These are phyloP conservation scores for Mycteria americana DNA, from an alignment of 2,797 vertebrate species.

Conservation along the genomic window DNA sequence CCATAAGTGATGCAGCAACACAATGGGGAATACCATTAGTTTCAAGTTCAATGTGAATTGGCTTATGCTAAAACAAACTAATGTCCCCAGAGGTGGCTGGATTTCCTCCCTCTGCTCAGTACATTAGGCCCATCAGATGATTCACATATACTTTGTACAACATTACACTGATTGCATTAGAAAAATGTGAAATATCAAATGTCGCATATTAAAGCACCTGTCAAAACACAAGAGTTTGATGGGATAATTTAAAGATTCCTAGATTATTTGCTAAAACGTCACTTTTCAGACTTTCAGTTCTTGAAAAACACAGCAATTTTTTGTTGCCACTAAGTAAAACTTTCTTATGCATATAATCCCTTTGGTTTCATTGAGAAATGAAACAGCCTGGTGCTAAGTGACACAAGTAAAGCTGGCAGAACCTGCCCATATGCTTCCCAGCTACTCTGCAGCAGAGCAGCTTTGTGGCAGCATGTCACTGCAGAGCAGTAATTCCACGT, in stretches of 20 bases:
- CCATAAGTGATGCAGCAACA: background rate
- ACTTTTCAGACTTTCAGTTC: background rate
- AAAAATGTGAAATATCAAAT: background rate
- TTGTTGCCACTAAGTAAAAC: background rate
- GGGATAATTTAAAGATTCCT: background rate
- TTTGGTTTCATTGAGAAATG: background rate
- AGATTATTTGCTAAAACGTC: background rate
- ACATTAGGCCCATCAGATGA: background rate
- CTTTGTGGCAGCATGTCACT: background rate
- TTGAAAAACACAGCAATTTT: background rate
- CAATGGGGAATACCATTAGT: background rate
- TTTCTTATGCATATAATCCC: background rate
- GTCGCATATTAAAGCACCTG: background rate
- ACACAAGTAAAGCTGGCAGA: background rate
- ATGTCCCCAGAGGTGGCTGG: background rate
- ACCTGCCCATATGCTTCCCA: background rate
- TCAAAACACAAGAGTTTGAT: background rate
- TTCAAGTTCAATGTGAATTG: background rate
- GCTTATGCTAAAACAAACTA: background rate
- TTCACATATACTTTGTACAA: background rate
- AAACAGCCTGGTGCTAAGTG: background rate
- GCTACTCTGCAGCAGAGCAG: background rate
- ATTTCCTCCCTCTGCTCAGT: background rate
- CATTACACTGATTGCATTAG: background rate
- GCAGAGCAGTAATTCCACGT: background rate